Conservation (phyloP, 2,888 invertebrate genomes). For the Drosophila testacea region DNA sequence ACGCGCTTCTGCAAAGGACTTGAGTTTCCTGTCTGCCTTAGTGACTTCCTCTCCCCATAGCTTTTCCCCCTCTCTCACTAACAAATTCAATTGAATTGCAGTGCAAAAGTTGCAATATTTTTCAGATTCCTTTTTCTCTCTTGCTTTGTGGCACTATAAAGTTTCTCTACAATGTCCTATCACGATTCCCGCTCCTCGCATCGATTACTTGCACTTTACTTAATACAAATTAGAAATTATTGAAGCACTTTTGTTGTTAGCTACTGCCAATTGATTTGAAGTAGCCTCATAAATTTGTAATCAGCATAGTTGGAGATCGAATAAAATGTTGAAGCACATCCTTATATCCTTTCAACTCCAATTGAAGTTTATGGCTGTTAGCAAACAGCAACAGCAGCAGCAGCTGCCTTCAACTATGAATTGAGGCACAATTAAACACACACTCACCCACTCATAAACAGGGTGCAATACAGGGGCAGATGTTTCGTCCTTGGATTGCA, state of each 20-base stretch:
- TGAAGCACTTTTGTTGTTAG: slow-evolving; percentile 49
- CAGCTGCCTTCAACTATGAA: slow-evolving; percentile 34
- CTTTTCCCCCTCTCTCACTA: neutral
- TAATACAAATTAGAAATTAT: slow-evolving; percentile 80
- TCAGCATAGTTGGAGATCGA: slow-evolving; percentile 29
- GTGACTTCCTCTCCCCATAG: neutral
- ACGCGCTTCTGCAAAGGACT: slow-evolving; percentile 38
- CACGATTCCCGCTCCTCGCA: slow-evolving; percentile 34
- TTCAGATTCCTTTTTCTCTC: slow-evolving; percentile 18
- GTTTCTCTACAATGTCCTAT: slow-evolving; percentile 7
- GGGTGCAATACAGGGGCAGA: slow-evolving; percentile 3
- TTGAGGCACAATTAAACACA: slow-evolving; percentile 51
- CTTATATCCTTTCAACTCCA: slow-evolving; percentile 14
- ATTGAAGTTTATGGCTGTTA: slow-evolving; percentile 34
- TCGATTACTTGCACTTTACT: slow-evolving; percentile 68
- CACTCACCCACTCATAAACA: slow-evolving; percentile 1
- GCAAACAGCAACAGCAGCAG: slow-evolving; percentile 20
- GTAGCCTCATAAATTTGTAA: slow-evolving; percentile 40
- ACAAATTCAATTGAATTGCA: slow-evolving; percentile 68
- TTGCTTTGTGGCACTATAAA: slow-evolving; percentile 27
- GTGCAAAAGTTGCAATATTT: slow-evolving; percentile 46
- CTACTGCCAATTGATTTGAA: slow-evolving; percentile 47
- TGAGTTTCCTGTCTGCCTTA: slow-evolving; percentile 2
- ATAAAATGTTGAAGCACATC: slow-evolving; percentile 34
- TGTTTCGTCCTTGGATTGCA: slow-evolving; percentile 18